These are phyloP conservation scores for Nasonia oneida DNA, from an alignment of 2,888 invertebrate genomes.

Conservation along the genomic window DNA sequence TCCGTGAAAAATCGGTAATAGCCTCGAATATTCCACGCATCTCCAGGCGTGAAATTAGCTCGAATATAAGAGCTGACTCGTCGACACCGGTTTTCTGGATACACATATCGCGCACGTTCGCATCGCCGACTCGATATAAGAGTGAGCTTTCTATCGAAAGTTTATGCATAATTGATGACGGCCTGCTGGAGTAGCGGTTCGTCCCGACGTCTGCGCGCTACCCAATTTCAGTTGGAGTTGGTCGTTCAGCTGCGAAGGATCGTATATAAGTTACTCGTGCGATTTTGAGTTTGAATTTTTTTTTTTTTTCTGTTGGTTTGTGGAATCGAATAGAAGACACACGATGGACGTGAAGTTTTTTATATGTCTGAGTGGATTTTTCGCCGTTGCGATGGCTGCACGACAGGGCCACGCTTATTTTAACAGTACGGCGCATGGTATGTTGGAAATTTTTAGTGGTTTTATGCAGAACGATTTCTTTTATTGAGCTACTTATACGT, in stretches of 20 bases:
- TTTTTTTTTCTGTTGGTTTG: not conserved
- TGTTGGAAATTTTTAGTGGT: too few species aligned
- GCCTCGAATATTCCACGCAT: not conserved
- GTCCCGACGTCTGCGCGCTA: conserved; percentile 51
- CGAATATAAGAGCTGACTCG: not conserved
- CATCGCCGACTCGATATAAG: not conserved
- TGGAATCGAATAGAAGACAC: not conserved
- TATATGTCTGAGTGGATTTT: not conserved
- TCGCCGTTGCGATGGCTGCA: not conserved
- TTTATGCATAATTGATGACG: conserved; percentile 71
- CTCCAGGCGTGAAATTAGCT: not conserved
- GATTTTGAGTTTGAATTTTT: not conserved
- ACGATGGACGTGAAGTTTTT: not conserved
- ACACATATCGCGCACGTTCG: not conserved
- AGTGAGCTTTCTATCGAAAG: conserved; percentile 70
- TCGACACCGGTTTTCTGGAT: conserved; percentile 10
- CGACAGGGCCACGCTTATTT: not conserved
- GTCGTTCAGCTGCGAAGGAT: conserved; percentile 64
- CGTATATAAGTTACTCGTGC: not conserved
- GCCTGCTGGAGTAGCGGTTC: conserved; percentile 56
- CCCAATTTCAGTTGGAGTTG: conserved; percentile 68
- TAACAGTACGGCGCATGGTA: conserved; percentile 39
- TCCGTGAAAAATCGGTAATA: not conserved
- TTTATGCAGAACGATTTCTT: not conserved
- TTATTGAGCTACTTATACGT: not conserved